These are phyloP conservation scores for Eustalomyia histrio DNA, from an alignment of 2,888 invertebrate genomes.

Conservation along the genomic window DNA sequence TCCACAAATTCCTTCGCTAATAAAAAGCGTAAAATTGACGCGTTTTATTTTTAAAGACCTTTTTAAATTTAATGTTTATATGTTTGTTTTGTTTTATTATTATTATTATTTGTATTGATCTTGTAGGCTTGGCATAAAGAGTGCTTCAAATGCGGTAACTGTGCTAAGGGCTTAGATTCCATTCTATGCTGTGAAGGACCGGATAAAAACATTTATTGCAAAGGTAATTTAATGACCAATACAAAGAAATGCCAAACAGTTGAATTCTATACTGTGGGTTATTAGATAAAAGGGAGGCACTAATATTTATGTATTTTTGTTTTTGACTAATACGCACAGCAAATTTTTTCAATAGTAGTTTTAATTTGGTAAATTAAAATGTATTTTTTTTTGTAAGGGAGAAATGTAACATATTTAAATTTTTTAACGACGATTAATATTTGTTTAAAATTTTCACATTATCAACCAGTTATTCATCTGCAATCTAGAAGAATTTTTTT, in stretches of 20 bases:
- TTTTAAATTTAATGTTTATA: background rate
- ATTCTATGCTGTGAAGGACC: constrained; percentile 95
- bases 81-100: constrained; percentile 31
- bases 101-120: constrained; percentile 13
- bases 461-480: too few species aligned
- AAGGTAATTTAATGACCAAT: constrained; percentile 83
- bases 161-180: constrained; percentile 93
- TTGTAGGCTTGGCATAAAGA: constrained; percentile 87
- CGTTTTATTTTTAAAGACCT: background rate
- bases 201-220: constrained; percentile 97
- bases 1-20: too few species aligned
- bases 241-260: background rate
- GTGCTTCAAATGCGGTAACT: constrained; percentile 95
- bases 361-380: too few species aligned
- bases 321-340: background rate
- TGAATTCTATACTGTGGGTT: background rate
- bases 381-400: too few species aligned
- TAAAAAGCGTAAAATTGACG: background rate
- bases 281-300: background rate
- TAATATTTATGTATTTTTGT: background rate
- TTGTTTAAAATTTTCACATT: too few species aligned
- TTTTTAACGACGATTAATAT: too few species aligned
- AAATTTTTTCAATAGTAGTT: too few species aligned
- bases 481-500: too few species aligned
- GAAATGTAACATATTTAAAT: too few species aligned